Evolutionary conservation across 1,140 invertebrate genomes (phyloP), one percentile per base, ranked within the genome.

Genomic region (Pogonognathellus flavescens): DNA sequence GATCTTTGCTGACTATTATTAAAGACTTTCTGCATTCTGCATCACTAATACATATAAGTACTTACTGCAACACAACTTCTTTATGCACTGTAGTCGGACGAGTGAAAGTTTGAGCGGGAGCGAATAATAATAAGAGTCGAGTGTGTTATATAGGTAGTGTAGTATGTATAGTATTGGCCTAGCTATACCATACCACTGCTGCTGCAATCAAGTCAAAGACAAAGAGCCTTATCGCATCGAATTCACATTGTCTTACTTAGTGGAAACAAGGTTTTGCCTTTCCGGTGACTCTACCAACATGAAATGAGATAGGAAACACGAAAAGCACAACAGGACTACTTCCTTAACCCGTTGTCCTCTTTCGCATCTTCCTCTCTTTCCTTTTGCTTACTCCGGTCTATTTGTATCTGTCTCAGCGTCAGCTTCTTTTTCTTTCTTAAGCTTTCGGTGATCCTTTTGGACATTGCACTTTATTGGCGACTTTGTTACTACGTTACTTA

Each of bases 251-350:
- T 66, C 62, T 66, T 66, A 66, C 16, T 76, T 76, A 16, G 41
- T 16, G 31, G 70, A 76, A 76, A 76, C 70, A 76, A 49, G 41
- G 70, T 50, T 76, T 70, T 76, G 70, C 49, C 70, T 76, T 76
- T 76, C 70, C 70, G 70, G 31, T 50, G 41, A 31, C 25, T 76
- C 22, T 0, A 66, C 22, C 70, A 76, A 76, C 70, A 76, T 76
- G n/a, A 76, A 76, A 76, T 76, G 70, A 76, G 70, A 76, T 76
- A 76, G 70, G 70, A 76, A 76, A 76, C 70, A 76, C 25, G 70
- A 76, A 76, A 50, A 50, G 70, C 70, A 76, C 70, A 76, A 76
- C 70, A 76, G 41, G 70, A 76, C 70, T 76, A 76, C 70, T 76
- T 76, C 70, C 70, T 76, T 76, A 76, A 76, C 70, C 62, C 70